Evolutionary conservation across 2,797 vertebrate species (phyloP), one percentile per base, ranked within the genome.

Genomic region (Parauchenoglanis punctatus): DNA sequence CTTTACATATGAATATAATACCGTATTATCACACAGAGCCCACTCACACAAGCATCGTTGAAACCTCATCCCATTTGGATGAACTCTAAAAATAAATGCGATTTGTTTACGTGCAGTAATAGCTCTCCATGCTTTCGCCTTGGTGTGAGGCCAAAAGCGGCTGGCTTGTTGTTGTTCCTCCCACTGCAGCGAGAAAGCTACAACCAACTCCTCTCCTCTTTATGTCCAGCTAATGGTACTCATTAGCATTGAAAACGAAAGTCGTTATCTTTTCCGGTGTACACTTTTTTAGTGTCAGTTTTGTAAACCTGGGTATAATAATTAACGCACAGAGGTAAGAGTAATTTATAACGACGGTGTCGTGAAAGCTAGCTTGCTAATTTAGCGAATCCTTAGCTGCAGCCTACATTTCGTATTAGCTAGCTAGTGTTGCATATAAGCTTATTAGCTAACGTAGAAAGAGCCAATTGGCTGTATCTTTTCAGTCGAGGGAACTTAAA

Each of bases 261-360:
- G 3, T 58, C 12, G 8, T 81, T 44, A 8, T 23, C 7, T 2
- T 81, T 58, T 35, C 7, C 1, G 28, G 1, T 59, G 52, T 46
- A 0, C 4, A 8, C 17, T 5, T 52, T 82, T 56, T n/a, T 59
- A 40, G 7, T 23, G 0, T 35, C 15, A 11, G 44, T 13, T 20
- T 20, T 20, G 23, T 15, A 76, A 77, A 44, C 13, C 31, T 67
- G 80, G 81, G 67, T 20, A 12, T 77, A 54, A 0, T 25, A 44
- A 56, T 44, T 77, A 15, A n/a, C 15, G 1, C 46, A 77, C 58
- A 76, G 46, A 87, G 86, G 86, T 87, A 77, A 35, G 46, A 20
- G n/a, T 63, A 3, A 77, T 61, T 59, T 46, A 54, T 61, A 20
- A 80, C 15, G 40, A 73, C 17, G 35, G 8, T 12, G 3, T 20